These are phyloP conservation scores for Dendrocincla tyrannina DNA, from an alignment of 2,797 vertebrate genomes.

Conservation along the genomic window DNA sequence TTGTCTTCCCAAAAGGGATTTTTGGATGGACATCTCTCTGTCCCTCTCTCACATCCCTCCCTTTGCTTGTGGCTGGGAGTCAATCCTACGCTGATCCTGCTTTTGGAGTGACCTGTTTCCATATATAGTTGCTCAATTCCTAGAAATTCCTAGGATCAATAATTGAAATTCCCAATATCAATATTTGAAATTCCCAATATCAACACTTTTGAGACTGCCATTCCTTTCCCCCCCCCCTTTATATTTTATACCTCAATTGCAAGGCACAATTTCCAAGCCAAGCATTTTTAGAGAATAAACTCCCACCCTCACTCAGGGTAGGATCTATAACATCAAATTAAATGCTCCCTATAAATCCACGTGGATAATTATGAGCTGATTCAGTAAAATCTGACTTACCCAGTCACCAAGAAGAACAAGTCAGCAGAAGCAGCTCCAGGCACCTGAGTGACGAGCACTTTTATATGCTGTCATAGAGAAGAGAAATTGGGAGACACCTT, in stretches of 20 bases:
- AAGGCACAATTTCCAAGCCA: not conserved
- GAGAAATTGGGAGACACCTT: constrained; percentile 1
- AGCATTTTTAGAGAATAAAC: not conserved
- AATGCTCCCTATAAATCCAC: not conserved
- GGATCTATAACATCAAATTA: not conserved
- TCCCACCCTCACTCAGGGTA: not conserved
- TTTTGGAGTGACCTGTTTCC: not conserved
- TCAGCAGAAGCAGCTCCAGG: constrained; percentile 35
- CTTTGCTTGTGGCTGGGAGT: not conserved
- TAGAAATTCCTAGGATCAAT: not conserved
- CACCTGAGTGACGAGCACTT: not conserved
- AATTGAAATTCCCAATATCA: not conserved
- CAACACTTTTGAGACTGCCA: not conserved
- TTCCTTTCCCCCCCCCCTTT: accelerated
- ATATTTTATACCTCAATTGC: accelerated
- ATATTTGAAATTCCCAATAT: not conserved
- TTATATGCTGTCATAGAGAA: constrained; percentile 33
- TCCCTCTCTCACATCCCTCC: not conserved
- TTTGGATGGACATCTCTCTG: not conserved
- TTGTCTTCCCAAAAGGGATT: not conserved
- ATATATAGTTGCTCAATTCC: not conserved
- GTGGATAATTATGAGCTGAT: not conserved
- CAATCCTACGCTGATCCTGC: accelerated
- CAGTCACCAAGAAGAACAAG: not conserved
- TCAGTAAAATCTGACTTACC: constrained; percentile 29